phyloP scores from a whole-genome alignment of 2,888 invertebrate species.

The Fragum whitleyi region DNA sequence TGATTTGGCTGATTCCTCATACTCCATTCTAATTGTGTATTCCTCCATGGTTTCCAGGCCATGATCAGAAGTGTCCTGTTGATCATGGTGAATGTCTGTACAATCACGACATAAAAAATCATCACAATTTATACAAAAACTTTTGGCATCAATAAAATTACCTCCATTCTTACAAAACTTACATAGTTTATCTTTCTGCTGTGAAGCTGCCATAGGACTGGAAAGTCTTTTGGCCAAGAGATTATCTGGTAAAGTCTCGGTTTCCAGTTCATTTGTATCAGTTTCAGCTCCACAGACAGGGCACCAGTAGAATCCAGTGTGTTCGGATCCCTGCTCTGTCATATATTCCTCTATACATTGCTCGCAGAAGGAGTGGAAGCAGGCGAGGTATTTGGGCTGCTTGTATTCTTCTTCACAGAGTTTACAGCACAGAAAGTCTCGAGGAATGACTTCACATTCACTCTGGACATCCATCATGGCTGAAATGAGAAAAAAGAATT shows the following conservation, averaged over 20 bases:
- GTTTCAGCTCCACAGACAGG: conserved; percentile 74
- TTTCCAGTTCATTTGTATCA: conserved; percentile 44
- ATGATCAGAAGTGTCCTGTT: conserved; percentile 75
- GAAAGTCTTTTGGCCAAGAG: conserved; percentile 75
- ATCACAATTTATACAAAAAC: conserved; percentile 76
- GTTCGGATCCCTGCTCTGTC: conserved; percentile 45
- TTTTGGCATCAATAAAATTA: conserved; percentile 68
- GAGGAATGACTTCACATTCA: conserved; percentile 76
- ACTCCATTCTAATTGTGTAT: conserved; percentile 56
- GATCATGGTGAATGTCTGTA: conserved; percentile 66
- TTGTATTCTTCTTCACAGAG: conserved; percentile 78
- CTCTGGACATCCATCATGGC: conserved; percentile 73
- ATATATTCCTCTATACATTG: conserved; percentile 65
- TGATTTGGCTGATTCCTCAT: conserved; percentile 52
- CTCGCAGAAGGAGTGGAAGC: conserved; percentile 75
- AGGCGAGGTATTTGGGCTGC: conserved; percentile 75
- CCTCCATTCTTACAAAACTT: conserved; percentile 72
- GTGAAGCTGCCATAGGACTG: conserved; percentile 50
- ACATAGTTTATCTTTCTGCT: conserved; percentile 65
- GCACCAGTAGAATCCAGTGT: conserved; percentile 69
- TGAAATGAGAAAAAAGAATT: conserved; percentile 47
- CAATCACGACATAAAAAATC: conserved; percentile 75
- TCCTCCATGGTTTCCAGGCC: conserved; percentile 70
- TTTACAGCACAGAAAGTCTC: conserved; percentile 77
- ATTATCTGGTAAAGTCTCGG: conserved; percentile 71